phyloP scores from a whole-genome alignment of 1,140 invertebrate genomes.

The Hycleus phaleratus region DNA sequence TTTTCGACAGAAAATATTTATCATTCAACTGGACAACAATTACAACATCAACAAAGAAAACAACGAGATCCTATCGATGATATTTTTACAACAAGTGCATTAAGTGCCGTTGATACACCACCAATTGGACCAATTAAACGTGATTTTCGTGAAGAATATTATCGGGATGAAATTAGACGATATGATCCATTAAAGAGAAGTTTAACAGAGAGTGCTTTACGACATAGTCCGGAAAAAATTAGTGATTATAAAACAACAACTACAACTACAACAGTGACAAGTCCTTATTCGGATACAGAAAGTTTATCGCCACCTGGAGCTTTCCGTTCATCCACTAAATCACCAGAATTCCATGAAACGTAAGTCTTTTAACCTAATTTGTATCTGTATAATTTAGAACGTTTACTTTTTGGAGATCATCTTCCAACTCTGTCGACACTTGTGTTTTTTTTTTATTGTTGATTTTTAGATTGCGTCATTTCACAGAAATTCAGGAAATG shows the following conservation, averaged over 20 bases:
- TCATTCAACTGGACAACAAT: no score
- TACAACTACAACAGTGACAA: conserved; percentile 21
- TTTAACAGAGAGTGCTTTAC: conserved; percentile 34
- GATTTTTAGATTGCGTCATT: no score
- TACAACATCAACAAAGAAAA: no score
- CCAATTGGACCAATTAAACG: conserved; percentile 21
- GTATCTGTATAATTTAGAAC: no score
- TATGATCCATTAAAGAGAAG: conserved; percentile 38
- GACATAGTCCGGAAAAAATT: conserved; percentile 30
- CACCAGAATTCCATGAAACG: conserved; percentile 44
- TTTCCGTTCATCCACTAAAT: conserved; percentile 35
- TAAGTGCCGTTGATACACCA: conserved; percentile 23
- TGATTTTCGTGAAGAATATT: conserved; percentile 31
- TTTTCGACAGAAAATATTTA: conserved; percentile 10
- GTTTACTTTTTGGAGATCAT: no score
- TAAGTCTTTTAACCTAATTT: conserved; percentile 28
- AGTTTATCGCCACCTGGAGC: conserved; percentile 37
- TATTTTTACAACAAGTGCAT: conserved; percentile 35
- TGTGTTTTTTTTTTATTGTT: no score
- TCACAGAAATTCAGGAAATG: no score
- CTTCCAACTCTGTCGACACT: no score
- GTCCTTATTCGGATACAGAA: conserved; percentile 37
- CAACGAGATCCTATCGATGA: conserved; percentile 35
- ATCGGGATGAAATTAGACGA: conserved; percentile 32
- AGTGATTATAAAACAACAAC: conserved; percentile 17